Conservation (phyloP, 2,797 vertebrate genomes). For the Anas capensis region DNA sequence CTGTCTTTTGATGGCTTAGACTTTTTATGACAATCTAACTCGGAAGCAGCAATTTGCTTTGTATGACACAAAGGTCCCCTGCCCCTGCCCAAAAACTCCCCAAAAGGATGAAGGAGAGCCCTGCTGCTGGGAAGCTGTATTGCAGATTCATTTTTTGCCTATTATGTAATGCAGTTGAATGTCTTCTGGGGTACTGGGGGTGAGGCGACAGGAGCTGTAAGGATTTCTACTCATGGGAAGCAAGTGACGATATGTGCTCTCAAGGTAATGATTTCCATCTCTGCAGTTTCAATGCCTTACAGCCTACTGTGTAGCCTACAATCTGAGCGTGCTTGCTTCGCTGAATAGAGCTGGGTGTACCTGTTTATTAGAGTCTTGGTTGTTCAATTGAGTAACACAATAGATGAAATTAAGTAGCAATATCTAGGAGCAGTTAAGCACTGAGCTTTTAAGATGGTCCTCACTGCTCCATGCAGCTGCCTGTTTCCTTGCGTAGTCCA, state of each 20-base stretch:
- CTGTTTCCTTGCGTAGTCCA: background rate
- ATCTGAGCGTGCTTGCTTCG: background rate
- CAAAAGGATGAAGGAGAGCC: background rate
- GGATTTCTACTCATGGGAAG: slow-evolving; percentile 30
- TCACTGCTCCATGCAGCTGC: background rate
- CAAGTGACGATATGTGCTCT: slow-evolving; percentile 51
- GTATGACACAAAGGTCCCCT: background rate
- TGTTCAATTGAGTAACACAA: background rate
- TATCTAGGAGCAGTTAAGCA: background rate
- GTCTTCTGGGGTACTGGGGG: background rate
- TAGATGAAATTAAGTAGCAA: background rate
- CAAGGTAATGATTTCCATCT: slow-evolving; percentile 1
- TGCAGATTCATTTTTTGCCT: background rate
- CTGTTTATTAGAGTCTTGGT: background rate
- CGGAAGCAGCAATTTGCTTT: slow-evolving; percentile 54
- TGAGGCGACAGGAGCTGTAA: slow-evolving; percentile 35
- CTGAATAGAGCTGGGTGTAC: background rate
- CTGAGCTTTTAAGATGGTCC: background rate
- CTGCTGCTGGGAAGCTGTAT: background rate
- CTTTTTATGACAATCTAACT: slow-evolving; percentile 28
- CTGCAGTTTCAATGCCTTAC: slow-evolving; percentile 4
- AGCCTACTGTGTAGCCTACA: background rate
- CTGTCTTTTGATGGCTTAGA: slow-evolving; percentile 60
- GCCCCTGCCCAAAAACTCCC: background rate
- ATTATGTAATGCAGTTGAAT: slow-evolving; percentile 11